A percentile compares a stretch with the other conserved stretches of the same genome.
phyloP scores from a whole-genome alignment of 2,888 invertebrate genomes.

The Antheraea assamensis region DNA sequence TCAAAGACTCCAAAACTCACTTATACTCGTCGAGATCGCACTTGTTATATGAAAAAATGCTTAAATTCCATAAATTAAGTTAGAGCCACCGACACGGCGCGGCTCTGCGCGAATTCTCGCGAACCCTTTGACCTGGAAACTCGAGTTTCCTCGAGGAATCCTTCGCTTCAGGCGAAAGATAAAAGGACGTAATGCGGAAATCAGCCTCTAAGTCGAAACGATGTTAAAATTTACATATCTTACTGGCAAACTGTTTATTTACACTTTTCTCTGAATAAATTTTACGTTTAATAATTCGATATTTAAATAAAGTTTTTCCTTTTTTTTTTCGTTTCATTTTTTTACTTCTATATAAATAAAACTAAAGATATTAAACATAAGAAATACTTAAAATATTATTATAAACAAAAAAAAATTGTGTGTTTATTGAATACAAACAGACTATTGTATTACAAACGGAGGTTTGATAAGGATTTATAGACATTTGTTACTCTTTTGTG shows the following conservation, averaged over 20 bases:
- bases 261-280: constrained; percentile 12
- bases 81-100: constrained; percentile 14
- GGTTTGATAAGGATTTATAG: no score
- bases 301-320: neutral
- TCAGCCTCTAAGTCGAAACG: constrained; percentile 18
- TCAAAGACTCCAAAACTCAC: constrained; percentile 7
- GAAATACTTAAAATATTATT: no score
- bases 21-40: neutral
- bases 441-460: no score
- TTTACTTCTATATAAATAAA: no score
- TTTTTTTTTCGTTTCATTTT: no score
- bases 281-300: neutral
- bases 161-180: constrained; percentile 26
- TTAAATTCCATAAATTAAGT: constrained; percentile 20
- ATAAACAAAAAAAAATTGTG: no score
- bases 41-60: constrained; percentile 8
- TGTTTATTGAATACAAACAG: no score
- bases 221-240: constrained; percentile 19
- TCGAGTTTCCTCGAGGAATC: constrained; percentile 21
- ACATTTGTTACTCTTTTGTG: no score
- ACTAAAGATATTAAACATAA: no score
- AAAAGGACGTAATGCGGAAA: constrained; percentile 25
- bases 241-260: constrained; percentile 22
- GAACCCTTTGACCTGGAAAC: constrained; percentile 27
- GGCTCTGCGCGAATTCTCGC: neutral